A percentile compares a stretch with the other conserved stretches of the same genome.
phyloP scores from a whole-genome alignment of 2,797 vertebrate genomes.

The Pseudomugil tenellus region DNA sequence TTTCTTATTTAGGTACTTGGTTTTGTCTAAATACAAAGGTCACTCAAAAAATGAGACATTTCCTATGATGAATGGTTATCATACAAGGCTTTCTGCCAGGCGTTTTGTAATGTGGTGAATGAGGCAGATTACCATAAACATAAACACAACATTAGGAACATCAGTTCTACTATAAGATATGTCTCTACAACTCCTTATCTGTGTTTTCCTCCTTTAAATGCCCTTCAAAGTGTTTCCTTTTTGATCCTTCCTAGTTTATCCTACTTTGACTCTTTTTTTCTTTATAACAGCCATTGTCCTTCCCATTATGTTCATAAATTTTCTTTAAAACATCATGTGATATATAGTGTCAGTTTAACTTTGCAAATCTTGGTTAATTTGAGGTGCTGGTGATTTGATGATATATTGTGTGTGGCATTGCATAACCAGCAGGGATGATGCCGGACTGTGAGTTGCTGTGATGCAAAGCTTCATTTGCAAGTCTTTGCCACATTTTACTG shows the following conservation, averaged over 20 bases:
- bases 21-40: not conserved
- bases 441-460: not conserved
- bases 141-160: constrained; percentile 30
- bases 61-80: constrained; percentile 32
- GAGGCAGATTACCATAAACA: constrained; percentile 45
- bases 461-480: constrained; percentile 6
- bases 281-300: not conserved
- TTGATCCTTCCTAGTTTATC: not conserved
- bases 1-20: not conserved
- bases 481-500: not conserved
- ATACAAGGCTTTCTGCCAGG: constrained; percentile 44
- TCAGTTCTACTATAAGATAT: constrained; percentile 27
- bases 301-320: not conserved
- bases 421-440: constrained; percentile 7
- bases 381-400: constrained; percentile 8
- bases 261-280: not conserved
- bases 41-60: constrained; percentile 34
- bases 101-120: constrained; percentile 48
- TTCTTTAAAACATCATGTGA: not conserved
- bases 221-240: constrained; percentile 1
- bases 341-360: not conserved
- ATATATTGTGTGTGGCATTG: not conserved
- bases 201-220: constrained; percentile 8
- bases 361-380: constrained; percentile 30
- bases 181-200: constrained; percentile 8